A percentile compares a stretch with the other conserved stretches of the same genome.
Conservation (phyloP, 1,140 invertebrate genomes). For the Cyrtorhinus lividipennis region DNA sequence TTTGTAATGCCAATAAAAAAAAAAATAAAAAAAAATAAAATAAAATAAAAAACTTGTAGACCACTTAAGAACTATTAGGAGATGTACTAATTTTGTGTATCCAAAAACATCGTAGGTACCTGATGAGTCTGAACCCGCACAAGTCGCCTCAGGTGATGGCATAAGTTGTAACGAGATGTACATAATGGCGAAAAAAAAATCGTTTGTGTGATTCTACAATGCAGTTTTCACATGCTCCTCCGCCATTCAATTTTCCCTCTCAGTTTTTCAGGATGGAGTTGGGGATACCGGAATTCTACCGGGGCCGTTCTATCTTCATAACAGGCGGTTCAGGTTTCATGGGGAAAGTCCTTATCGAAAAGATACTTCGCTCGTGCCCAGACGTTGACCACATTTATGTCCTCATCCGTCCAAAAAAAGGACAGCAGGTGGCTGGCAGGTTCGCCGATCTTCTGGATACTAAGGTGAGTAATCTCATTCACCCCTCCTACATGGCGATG, state of each 20-base stretch:
- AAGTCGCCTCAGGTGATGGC: too few relatives aligned
- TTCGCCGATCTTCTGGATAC: not conserved
- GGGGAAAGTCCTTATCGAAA: slow-evolving; percentile 63
- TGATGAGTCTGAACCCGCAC: too few relatives aligned
- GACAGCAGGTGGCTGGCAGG: not conserved
- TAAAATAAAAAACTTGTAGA: too few relatives aligned
- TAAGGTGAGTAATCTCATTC: not conserved
- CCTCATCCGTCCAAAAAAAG: slow-evolving; percentile 37
- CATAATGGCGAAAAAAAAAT: too few relatives aligned
- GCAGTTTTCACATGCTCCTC: not conserved
- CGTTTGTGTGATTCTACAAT: not conserved
- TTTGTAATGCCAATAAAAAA: too few relatives aligned
- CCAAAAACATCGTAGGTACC: not conserved
- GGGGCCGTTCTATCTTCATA: slow-evolving; percentile 50
- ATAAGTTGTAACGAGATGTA: too few relatives aligned
- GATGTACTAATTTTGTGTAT: too few relatives aligned
- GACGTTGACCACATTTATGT: slow-evolving; percentile 36
- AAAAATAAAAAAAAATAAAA: too few relatives aligned
- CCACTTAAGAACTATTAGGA: too few relatives aligned
- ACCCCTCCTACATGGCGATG: too few relatives aligned
- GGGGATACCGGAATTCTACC: slow-evolving; percentile 37
- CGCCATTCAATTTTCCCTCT: not conserved
- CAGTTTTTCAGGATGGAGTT: slow-evolving; percentile 14
- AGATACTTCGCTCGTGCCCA: slow-evolving; percentile 40
- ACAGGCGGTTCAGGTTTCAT: slow-evolving; percentile 65